phyloP scores from a whole-genome alignment of 2,113 vertebrate genomes.

The Phocoena phocoena region DNA sequence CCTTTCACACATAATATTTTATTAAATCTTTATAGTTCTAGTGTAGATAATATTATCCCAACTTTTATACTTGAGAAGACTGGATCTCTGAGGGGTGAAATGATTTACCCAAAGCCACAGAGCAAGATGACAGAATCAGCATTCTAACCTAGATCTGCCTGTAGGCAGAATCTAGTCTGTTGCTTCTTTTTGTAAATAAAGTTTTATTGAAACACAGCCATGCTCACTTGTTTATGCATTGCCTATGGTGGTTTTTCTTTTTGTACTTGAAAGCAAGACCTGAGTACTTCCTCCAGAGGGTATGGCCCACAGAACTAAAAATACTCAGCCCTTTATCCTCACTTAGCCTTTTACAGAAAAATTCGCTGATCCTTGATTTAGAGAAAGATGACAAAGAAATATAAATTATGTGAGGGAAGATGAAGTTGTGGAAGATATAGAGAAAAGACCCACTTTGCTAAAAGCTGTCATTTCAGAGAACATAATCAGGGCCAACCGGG shows the following conservation, averaged over 20 bases:
- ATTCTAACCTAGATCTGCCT: background rate
- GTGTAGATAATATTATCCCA: background rate
- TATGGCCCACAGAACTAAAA: background rate
- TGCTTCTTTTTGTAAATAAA: background rate
- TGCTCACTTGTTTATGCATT: background rate
- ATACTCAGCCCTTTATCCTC: background rate
- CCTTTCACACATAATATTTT: background rate
- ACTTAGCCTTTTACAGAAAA: background rate
- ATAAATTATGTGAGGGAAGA: background rate
- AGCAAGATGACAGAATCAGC: background rate
- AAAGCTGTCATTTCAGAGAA: background rate
- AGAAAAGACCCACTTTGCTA: rapidly evolving
- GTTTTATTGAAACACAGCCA: background rate
- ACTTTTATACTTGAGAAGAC: background rate
- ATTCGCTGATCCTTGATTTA: background rate
- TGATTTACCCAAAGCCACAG: background rate
- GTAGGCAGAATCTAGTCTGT: background rate
- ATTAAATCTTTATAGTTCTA: background rate
- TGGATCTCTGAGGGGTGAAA: background rate
- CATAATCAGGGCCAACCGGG: background rate
- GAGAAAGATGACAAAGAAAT: background rate
- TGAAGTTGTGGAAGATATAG: background rate
- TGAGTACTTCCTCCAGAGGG: background rate
- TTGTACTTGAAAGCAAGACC: background rate
- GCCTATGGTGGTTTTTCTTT: background rate